These are phyloP conservation scores for Drosophila orosa DNA, from an alignment of 1,140 invertebrate genomes.

Conservation along the genomic window DNA sequence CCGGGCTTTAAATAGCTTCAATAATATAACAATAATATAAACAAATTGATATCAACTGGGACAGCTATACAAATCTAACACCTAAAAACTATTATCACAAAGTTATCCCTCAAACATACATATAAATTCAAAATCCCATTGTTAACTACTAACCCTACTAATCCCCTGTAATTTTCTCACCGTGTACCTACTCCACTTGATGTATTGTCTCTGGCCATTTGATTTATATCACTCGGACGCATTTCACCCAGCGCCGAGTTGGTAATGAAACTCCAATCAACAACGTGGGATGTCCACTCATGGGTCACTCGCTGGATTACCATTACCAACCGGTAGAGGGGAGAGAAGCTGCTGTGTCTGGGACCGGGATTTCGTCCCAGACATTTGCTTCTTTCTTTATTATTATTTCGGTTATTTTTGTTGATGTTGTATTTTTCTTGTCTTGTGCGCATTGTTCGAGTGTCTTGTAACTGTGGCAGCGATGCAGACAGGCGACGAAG, in stretches of 20 bases:
- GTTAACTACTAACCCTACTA: neutral
- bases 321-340: neutral
- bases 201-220: slow-evolving; percentile 74
- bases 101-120: no score
- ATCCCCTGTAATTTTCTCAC: neutral
- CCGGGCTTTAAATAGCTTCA: no score
- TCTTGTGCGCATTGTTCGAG: slow-evolving; percentile 51
- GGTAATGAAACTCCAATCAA: slow-evolving; percentile 82
- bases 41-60: no score
- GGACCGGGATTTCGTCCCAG: slow-evolving; percentile 11
- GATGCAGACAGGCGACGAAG: slow-evolving; percentile 34
- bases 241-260: slow-evolving; percentile 38
- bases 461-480: slow-evolving; percentile 58
- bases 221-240: slow-evolving; percentile 72
- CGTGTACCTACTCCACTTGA: slow-evolving; percentile 61
- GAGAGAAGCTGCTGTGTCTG: slow-evolving; percentile 12
- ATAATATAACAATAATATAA: no score
- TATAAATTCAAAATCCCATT: neutral
- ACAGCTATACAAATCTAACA: no score
- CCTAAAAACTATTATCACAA: no score
- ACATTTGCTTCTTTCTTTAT: slow-evolving; percentile 42
- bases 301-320: slow-evolving; percentile 25
- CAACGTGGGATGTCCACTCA: slow-evolving; percentile 47
- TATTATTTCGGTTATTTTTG: slow-evolving; percentile 18
- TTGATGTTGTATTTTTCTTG: neutral